Conservation (phyloP, 1,140 invertebrate genomes). For the Brachionus asplanchnoidis region DNA sequence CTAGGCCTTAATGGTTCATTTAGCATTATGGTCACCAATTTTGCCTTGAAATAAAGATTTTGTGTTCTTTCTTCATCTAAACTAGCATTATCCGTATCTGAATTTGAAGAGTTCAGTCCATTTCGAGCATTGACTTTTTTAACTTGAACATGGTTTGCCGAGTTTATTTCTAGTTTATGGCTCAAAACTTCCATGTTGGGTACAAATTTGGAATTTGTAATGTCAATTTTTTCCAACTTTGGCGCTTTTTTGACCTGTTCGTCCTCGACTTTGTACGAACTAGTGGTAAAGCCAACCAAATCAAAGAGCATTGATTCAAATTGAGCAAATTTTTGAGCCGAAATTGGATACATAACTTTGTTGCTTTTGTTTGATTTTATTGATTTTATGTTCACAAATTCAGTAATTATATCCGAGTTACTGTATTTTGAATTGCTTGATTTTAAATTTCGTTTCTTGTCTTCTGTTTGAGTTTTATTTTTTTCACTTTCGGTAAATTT, state of each 20-base stretch:
- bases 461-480: neutral
- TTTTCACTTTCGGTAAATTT: neutral
- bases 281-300: slow-evolving; percentile 1
- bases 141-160: neutral
- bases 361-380: neutral
- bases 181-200: neutral
- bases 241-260: neutral
- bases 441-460: slow-evolving; percentile 2
- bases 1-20: neutral
- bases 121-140: neutral
- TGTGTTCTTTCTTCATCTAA: neutral
- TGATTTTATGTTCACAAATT: slow-evolving; percentile 25
- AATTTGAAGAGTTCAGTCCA: neutral
- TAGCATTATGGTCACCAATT: neutral
- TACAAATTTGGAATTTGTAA: neutral
- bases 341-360: slow-evolving; percentile 12
- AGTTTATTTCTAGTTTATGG: slow-evolving; percentile 1
- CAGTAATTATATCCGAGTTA: slow-evolving; percentile 27
- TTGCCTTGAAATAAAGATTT: neutral
- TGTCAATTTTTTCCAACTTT: neutral
- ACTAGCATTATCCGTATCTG: neutral
- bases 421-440: slow-evolving; percentile 16
- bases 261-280: neutral
- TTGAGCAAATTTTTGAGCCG: slow-evolving; percentile 11
- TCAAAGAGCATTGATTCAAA: slow-evolving; percentile 26